phyloP scores from a whole-genome alignment of 2,113 vertebrate genomes.

The Dissostichus mawsoni region DNA sequence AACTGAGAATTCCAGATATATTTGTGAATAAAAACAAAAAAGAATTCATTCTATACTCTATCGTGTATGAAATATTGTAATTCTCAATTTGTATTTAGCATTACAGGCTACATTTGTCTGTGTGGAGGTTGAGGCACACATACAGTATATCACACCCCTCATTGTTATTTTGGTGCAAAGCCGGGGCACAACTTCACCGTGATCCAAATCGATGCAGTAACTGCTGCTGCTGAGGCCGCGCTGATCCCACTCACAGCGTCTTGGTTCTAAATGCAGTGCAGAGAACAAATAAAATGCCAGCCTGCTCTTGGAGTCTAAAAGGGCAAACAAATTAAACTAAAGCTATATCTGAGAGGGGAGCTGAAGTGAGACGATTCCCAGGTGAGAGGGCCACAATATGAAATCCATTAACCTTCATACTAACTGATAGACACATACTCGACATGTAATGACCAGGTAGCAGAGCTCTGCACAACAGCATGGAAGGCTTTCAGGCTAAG shows the following conservation, averaged over 20 bases:
- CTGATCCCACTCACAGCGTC: conserved; percentile 38
- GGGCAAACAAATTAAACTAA: conserved; percentile 47
- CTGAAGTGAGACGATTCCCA: conserved; percentile 37
- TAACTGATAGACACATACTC: conserved; percentile 33
- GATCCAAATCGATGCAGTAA: conserved; percentile 42
- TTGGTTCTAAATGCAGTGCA: conserved; percentile 40
- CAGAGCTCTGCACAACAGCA: background rate
- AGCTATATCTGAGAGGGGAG: conserved; percentile 30
- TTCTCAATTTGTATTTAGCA: conserved; percentile 4
- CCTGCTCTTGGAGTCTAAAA: conserved; percentile 39
- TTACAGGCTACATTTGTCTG: background rate
- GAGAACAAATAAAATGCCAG: conserved; percentile 47
- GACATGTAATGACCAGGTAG: conserved; percentile 24
- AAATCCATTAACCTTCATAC: conserved; percentile 47
- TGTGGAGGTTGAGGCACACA: background rate
- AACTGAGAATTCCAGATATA: too few species aligned
- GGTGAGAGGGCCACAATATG: conserved; percentile 34
- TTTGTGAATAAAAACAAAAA: too few species aligned
- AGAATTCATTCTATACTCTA: too few species aligned
- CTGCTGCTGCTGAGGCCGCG: conserved; percentile 24
- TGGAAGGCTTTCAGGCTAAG: background rate
- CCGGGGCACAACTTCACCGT: conserved; percentile 12
- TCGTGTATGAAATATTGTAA: too few species aligned
- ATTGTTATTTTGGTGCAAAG: conserved; percentile 4
- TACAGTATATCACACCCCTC: background rate